These are phyloP conservation scores for Oscheius myriophilus DNA, from an alignment of 2,888 invertebrate genomes.

Conservation along the genomic window DNA sequence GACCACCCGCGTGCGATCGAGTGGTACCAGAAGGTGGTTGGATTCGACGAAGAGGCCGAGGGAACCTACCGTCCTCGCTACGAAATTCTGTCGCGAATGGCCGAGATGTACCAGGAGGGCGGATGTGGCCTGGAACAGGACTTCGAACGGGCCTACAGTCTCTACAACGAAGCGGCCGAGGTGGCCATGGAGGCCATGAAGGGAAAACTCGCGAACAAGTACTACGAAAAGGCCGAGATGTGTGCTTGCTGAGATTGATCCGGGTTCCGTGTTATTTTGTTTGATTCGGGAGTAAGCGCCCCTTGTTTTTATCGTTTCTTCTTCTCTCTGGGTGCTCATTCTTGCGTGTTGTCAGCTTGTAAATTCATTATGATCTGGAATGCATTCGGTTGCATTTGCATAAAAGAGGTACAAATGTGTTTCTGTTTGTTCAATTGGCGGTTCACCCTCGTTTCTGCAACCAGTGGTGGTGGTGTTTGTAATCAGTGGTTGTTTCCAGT, in stretches of 20 bases:
- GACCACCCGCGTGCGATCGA: constrained; percentile 50
- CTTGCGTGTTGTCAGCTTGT: constrained; percentile 6
- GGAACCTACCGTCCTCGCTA: constrained; percentile 63
- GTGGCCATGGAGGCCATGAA: constrained; percentile 75
- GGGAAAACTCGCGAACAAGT: constrained; percentile 75
- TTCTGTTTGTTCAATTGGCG: background rate
- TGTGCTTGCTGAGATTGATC: constrained; percentile 40
- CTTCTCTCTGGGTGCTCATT: background rate
- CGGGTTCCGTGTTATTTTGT: no score
- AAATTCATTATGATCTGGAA: constrained; percentile 5
- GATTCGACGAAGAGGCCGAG: constrained; percentile 66
- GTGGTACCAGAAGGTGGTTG: constrained; percentile 57
- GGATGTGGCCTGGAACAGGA: constrained; percentile 72
- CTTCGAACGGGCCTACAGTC: constrained; percentile 73
- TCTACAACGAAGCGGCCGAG: constrained; percentile 75
- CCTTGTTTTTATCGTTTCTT: background rate
- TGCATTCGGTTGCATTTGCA: no score
- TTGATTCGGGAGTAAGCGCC: no score
- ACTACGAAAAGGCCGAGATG: constrained; percentile 60
- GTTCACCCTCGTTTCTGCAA: no score
- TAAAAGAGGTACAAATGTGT: no score
- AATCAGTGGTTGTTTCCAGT: constrained; percentile 74
- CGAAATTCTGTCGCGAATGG: constrained; percentile 73
- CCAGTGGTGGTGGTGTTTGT: background rate
- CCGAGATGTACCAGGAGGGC: constrained; percentile 73